Evolutionary conservation across 2,888 invertebrate species (phyloP).

Genomic region (Volucella inanis): DNA sequence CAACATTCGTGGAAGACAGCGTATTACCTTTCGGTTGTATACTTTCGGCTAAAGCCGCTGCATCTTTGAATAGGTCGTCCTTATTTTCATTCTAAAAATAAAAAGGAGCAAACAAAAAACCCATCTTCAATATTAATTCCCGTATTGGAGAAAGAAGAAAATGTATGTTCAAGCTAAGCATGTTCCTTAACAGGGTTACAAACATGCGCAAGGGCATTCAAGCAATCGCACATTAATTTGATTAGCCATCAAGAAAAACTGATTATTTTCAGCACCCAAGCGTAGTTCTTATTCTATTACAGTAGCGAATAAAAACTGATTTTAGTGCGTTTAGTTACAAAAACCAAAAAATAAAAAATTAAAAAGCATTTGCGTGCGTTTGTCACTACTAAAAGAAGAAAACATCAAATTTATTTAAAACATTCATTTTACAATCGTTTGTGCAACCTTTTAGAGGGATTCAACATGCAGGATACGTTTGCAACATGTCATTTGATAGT

Average conservation of each 20-base stretch:
- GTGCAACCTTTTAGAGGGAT: no score
- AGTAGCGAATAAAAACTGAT: conserved; percentile 80
- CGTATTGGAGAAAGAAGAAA: not conserved
- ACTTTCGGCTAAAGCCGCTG: conserved; percentile 96
- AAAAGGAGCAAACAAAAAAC: conserved; percentile 9
- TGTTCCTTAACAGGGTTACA: conserved; percentile 70
- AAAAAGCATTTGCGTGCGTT: conserved; percentile 12
- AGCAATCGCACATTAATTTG: conserved; percentile 44
- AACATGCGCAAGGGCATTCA: conserved; percentile 44
- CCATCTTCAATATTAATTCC: not conserved
- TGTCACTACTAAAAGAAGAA: not conserved
- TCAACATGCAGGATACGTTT: no score
- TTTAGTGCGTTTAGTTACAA: conserved; percentile 73
- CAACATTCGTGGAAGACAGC: conserved; percentile 95
- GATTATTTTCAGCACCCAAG: conserved; percentile 80
- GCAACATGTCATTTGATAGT: no score
- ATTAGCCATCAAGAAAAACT: conserved; percentile 61
- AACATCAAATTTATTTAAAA: not conserved
- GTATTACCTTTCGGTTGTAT: conserved; percentile 99
- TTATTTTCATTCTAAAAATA: conserved; percentile 81
- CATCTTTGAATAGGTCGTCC: conserved; percentile 93
- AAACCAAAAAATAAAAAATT: conserved; percentile 5
- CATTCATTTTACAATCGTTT: not conserved
- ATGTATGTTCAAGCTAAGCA: not conserved
- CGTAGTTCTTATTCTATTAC: conserved; percentile 81